Percentiles rank a stretch among this genome's conserved stretches.
phyloP scores from a whole-genome alignment of 2,797 vertebrate species.

The Notolabrus celidotus region DNA sequence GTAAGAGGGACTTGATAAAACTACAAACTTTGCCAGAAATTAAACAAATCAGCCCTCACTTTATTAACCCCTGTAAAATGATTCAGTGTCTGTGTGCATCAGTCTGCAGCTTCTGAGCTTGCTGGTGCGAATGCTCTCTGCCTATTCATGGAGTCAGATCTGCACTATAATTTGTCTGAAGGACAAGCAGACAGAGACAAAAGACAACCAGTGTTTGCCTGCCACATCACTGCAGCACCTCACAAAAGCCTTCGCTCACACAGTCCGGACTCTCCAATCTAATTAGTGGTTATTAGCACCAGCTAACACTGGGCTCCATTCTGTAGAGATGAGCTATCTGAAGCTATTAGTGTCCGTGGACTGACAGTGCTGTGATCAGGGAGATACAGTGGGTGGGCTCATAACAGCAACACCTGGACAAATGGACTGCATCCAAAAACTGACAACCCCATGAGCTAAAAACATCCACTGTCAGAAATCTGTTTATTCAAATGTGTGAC shows the following conservation, averaged over 20 bases:
- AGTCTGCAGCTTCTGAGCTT: slow-evolving; percentile 7
- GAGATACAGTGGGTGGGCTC: slow-evolving; percentile 4
- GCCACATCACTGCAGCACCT: slow-evolving; percentile 48
- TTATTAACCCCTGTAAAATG: neutral
- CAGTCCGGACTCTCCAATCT: slow-evolving; percentile 72
- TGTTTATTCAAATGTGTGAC: neutral
- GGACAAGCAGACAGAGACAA: slow-evolving; percentile 46
- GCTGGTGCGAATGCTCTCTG: slow-evolving; percentile 2
- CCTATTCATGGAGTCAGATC: slow-evolving; percentile 74
- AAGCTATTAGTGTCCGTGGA: slow-evolving; percentile 20
- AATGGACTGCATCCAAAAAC: neutral
- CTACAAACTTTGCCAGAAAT: neutral
- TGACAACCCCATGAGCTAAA: neutral
- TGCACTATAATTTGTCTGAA: slow-evolving; percentile 76
- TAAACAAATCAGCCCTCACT: neutral
- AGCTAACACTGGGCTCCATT: slow-evolving; percentile 54
- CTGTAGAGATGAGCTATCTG: slow-evolving; percentile 56
- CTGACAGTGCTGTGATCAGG: slow-evolving; percentile 46
- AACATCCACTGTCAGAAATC: neutral
- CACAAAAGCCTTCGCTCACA: slow-evolving; percentile 61
- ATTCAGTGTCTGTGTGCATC: neutral
- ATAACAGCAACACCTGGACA: slow-evolving; percentile 60
- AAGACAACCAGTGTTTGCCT: slow-evolving; percentile 40
- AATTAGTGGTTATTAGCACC: slow-evolving; percentile 81
- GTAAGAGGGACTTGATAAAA: neutral